Evolutionary conservation across 2,113 vertebrate species (phyloP), one percentile per base, ranked within the genome.

Genomic region (Noctilio leporinus): DNA sequence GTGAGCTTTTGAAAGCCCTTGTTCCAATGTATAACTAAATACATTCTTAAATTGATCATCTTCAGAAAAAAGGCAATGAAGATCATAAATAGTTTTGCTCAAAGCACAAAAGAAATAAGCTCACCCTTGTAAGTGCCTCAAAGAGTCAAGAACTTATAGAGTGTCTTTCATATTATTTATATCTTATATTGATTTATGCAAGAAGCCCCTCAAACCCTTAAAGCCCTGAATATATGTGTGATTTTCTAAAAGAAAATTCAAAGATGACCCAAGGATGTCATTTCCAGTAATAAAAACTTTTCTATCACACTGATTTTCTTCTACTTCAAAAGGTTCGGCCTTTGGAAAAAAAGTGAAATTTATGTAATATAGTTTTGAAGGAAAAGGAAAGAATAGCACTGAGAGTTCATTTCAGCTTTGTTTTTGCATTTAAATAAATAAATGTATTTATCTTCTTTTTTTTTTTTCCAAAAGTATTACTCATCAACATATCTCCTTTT

Each of bases 91-190:
- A 93, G 69, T 86, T 92, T 94, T 96, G 10, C 91, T 95, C 72
- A 82, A 91, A 96, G 88, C 73, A 91, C 72, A 91, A 95, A 97
- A 83, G 90, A 94, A 96, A 92, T 92, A 69, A 95, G 73, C n/a
- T 53, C 94, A 57, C 28, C 7, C 38, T 70, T 80, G 8, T 81
- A 94, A 95, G 55, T 83, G 69, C 40, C 57, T 95, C 69, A 94
- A 76, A 92, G 75, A 94, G 28, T 67, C 67, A 86, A 81, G 49
- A 91, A 82, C 95, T 76, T 89, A 62, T 85, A 86, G 30, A 64
- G 8, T 91, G 35, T 76, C 59, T 86, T 76, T 94, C 67, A 14
- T 73, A 76, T 89, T 92, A 92, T 93, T 94, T 75, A 72, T 81
- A 86, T 86, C 73, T 83, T 24, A 10, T 43, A 55, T 51, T 96